Evolutionary conservation across 2,888 invertebrate species (phyloP).

Genomic region (Phyto melanocephala): DNA sequence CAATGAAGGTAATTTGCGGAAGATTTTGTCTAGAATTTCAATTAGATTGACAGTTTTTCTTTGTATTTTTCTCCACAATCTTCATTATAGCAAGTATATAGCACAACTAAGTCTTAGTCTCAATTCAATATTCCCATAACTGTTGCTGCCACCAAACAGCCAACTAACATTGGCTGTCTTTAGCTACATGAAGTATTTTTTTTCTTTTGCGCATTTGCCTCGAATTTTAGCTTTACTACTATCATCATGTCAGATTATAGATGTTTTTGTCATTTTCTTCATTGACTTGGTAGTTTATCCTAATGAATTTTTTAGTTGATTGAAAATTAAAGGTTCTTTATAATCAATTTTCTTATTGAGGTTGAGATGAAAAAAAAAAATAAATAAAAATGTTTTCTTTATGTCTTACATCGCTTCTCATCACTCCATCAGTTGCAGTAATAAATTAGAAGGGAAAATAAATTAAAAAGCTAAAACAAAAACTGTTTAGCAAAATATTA

Average conservation of each 20-base stretch:
- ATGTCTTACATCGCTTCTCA: neutral
- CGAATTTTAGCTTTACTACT: neutral
- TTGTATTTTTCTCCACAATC: conserved; percentile 13
- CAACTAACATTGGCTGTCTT: conserved; percentile 5
- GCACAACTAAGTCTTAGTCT: conserved; percentile 1
- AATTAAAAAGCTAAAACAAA: neutral
- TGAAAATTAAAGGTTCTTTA: conserved; percentile 57
- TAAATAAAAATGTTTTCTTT: neutral
- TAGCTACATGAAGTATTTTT: neutral
- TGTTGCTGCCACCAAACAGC: conserved; percentile 27
- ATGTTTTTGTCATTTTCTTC: conserved; percentile 60
- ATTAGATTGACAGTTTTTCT: conserved; percentile 76
- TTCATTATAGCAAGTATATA: neutral
- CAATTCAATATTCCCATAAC: conserved; percentile 53
- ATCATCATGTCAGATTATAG: conserved; percentile 51
- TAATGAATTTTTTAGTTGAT: conserved; percentile 61
- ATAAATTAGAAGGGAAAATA: neutral
- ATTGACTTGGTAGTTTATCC: conserved; percentile 55
- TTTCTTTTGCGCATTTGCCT: neutral
- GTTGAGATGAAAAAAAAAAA: too few relatives aligned
- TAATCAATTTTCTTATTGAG: conserved; percentile 39
- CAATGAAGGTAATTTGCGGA: conserved; percentile 79
- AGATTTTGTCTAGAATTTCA: conserved; percentile 79
- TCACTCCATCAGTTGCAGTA: neutral
- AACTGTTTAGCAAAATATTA: neutral